phyloP scores from a whole-genome alignment of 2,113 vertebrate genomes.

The Hypanus sabinus region DNA sequence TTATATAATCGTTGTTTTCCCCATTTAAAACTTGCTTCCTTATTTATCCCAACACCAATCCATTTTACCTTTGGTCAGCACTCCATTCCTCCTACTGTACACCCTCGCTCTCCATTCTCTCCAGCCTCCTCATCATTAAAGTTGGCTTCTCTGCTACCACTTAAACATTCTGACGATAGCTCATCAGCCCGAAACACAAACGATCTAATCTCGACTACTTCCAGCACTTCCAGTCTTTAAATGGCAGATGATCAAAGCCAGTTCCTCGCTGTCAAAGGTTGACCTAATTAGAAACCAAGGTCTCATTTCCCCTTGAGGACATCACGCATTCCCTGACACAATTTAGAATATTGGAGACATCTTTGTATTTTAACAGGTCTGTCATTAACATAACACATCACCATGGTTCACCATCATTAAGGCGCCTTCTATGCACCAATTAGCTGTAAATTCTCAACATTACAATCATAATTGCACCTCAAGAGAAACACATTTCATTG shows the following conservation, averaged over 20 bases:
- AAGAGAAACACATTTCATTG: not conserved
- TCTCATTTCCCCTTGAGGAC: not conserved
- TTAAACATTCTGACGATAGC: no score
- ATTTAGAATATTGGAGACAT: not conserved
- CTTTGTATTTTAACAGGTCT: not conserved
- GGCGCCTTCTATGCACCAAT: not conserved
- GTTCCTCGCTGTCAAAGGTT: not conserved
- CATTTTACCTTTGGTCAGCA: no score
- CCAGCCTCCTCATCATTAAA: no score
- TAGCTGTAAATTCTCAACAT: not conserved
- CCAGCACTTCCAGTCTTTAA: not conserved
- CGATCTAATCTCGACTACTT: no score
- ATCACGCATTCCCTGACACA: not conserved
- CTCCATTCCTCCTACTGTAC: no score
- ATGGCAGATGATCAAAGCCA: not conserved
- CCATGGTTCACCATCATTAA: not conserved
- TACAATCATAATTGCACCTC: not conserved
- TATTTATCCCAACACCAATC: no score
- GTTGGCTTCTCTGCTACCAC: no score
- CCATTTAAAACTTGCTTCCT: no score
- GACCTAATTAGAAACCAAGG: no score
- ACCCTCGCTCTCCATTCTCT: no score
- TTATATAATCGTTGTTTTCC: no score
- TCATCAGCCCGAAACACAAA: no score
- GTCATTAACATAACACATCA: not conserved